Percentiles rank a stretch among this genome's conserved stretches.
Conservation (phyloP, 1,140 invertebrate genomes). For the Bombus terrestris region DNA sequence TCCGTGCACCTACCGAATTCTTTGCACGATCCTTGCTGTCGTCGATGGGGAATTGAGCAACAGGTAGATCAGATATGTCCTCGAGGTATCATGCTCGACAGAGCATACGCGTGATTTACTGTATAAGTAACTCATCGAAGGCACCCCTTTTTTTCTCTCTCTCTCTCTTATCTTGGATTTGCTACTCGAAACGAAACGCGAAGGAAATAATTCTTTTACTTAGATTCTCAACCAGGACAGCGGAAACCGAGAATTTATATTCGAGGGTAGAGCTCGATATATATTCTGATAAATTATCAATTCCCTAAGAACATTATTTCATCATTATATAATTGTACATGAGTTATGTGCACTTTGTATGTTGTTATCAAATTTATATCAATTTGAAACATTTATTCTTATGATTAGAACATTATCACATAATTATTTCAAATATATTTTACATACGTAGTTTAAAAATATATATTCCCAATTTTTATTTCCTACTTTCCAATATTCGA, state of each 20-base stretch:
- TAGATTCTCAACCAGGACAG: neutral
- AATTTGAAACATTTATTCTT: neutral
- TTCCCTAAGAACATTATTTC: neutral
- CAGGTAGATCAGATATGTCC: constrained; percentile 76
- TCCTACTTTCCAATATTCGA: neutral
- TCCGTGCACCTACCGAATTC: constrained; percentile 60
- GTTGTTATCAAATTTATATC: neutral
- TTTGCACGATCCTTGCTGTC: constrained; percentile 63
- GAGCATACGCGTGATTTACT: constrained; percentile 68
- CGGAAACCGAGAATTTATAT: constrained; percentile 29
- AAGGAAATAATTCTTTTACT: constrained; percentile 45
- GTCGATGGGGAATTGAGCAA: constrained; percentile 73
- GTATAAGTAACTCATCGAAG: constrained; percentile 74
- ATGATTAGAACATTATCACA: neutral
- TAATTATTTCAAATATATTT: neutral
- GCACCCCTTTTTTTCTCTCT: constrained; percentile 55
- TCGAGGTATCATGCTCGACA: constrained; percentile 70
- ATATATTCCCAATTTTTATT: neutral
- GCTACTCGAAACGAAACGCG: constrained; percentile 18
- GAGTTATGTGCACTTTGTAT: neutral
- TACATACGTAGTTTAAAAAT: neutral
- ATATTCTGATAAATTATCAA: constrained; percentile 30
- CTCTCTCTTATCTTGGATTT: constrained; percentile 30
- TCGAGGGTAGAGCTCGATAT: constrained; percentile 8
- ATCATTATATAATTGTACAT: neutral